These are phyloP conservation scores for Odontamblyopus lacepedii DNA, from an alignment of 2,797 vertebrate species.

Conservation along the genomic window DNA sequence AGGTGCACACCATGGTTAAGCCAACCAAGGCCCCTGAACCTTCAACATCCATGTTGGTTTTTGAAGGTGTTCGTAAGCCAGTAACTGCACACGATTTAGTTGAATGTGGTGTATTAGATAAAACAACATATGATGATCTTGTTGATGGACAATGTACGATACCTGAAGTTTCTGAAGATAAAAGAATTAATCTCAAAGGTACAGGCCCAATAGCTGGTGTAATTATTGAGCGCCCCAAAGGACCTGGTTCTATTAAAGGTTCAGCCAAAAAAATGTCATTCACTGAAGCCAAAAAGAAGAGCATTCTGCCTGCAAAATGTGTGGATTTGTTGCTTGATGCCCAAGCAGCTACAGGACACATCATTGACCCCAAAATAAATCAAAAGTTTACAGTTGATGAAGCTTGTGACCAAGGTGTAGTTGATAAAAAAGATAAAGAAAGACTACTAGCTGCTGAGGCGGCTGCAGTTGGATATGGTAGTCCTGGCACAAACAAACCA, in stretches of 20 bases:
- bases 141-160: conserved; percentile 83
- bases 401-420: conserved; percentile 63
- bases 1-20: conserved; percentile 78
- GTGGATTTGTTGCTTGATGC: conserved; percentile 80
- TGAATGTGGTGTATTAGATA: conserved; percentile 77
- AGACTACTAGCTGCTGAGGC: conserved; percentile 75
- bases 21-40: conserved; percentile 80
- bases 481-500: conserved; percentile 48
- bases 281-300: conserved; percentile 86
- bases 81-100: conserved; percentile 89
- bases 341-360: conserved; percentile 90
- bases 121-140: conserved; percentile 74
- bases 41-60: conserved; percentile 77
- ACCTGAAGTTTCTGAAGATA: conserved; percentile 85
- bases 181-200: conserved; percentile 81
- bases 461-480: conserved; percentile 63
- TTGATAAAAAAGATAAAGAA: conserved; percentile 60
- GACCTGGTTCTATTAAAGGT: conserved; percentile 62
- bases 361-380: conserved; percentile 87
- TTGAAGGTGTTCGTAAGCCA: conserved; percentile 88
- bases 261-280: conserved; percentile 79
- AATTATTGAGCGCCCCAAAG: conserved; percentile 69
- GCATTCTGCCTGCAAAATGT: conserved; percentile 80
- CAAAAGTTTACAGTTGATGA: conserved; percentile 75
- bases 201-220: conserved; percentile 83